Conservation (phyloP, 2,797 vertebrate genomes). For the Cirrhinus mrigala region DNA sequence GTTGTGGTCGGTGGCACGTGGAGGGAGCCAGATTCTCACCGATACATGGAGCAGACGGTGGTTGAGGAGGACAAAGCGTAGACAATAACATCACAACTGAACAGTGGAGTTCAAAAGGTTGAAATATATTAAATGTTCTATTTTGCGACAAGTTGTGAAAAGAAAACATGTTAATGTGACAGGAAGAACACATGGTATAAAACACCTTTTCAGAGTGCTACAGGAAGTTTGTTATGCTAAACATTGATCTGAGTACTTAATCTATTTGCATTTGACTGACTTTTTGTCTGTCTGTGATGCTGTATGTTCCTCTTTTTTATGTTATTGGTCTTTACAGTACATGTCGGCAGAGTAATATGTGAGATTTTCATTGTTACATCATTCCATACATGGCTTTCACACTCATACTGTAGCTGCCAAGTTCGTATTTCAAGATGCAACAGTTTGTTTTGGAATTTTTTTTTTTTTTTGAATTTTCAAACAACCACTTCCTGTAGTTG, state of each 20-base stretch:
- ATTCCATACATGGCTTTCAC: neutral
- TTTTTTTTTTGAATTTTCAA: neutral
- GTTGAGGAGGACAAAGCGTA: slow-evolving; percentile 59
- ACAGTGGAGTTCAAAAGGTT: slow-evolving; percentile 73
- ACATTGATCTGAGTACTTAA: neutral
- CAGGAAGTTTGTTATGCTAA: slow-evolving; percentile 8
- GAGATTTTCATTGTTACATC: neutral
- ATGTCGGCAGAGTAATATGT: neutral
- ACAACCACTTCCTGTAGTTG: neutral
- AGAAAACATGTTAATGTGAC: slow-evolving; percentile 75
- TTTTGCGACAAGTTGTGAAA: slow-evolving; percentile 69
- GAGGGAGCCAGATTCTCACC: slow-evolving; percentile 65
- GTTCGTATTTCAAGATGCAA: neutral
- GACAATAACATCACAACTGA: slow-evolving; percentile 68
- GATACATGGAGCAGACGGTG: slow-evolving; percentile 28
- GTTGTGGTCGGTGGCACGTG: slow-evolving; percentile 47
- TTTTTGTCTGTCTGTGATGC: neutral
- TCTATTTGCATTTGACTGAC: neutral
- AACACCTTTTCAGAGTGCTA: slow-evolving; percentile 17
- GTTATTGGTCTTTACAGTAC: neutral
- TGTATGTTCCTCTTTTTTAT: neutral
- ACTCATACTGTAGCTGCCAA: neutral
- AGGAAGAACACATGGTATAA: slow-evolving; percentile 60
- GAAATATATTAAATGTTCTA: slow-evolving; percentile 84
- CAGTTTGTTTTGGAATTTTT: neutral